Evolutionary conservation across 2,888 invertebrate genomes (phyloP).

Genomic region (Cantharis lateralis): DNA sequence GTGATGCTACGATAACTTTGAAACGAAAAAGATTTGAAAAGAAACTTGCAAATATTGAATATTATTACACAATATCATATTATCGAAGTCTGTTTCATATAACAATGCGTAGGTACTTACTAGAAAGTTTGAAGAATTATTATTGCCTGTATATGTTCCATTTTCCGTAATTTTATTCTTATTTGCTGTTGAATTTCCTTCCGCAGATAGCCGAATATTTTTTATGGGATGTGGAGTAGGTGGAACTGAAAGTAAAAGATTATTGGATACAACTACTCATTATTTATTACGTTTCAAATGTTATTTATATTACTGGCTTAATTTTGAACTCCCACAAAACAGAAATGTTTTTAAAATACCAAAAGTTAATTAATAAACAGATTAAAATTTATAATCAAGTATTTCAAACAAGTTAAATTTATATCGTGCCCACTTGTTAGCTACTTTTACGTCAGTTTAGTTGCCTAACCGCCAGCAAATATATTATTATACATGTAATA

Average conservation of each 20-base stretch:
- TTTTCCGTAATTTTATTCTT: conserved; percentile 17
- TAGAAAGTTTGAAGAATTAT: conserved; percentile 5
- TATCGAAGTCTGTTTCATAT: no score
- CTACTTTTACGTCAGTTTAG: neutral
- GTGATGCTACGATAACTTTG: no score
- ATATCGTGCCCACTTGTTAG: neutral
- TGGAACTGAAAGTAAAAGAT: conserved; percentile 55
- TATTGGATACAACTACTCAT: no score
- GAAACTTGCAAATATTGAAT: neutral
- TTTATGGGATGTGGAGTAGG: conserved; percentile 63
- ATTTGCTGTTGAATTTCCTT: conserved; percentile 51
- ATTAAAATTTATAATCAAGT: no score
- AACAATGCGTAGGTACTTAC: neutral
- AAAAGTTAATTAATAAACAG: no score
- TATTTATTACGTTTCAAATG: no score
- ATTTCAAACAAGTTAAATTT: no score
- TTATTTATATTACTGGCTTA: no score
- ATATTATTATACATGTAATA: no score
- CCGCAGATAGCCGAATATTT: conserved; percentile 63
- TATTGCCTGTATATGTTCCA: conserved; percentile 6
- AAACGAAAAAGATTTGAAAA: neutral
- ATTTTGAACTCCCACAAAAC: no score
- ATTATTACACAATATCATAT: no score
- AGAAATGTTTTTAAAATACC: no score
- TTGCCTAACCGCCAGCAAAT: neutral